These are phyloP conservation scores for Phoxinus dragarum DNA, from an alignment of 2,797 vertebrate genomes.

Conservation along the genomic window DNA sequence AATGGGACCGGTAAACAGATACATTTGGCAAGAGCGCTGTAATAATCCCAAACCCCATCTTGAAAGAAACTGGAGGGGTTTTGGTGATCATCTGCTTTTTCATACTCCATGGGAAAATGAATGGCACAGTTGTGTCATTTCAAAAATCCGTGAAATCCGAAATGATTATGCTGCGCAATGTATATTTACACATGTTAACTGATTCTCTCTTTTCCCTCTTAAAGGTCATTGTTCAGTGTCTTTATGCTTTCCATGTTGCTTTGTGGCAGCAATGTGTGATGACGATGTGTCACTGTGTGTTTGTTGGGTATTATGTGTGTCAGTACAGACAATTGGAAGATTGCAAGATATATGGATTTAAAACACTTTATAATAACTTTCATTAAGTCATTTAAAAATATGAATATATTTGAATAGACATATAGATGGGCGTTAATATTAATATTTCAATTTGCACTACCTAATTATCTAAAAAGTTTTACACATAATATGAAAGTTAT, in stretches of 20 bases:
- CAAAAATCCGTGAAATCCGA: conserved; percentile 19
- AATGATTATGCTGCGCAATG: conserved; percentile 22
- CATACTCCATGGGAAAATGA: conserved; percentile 52
- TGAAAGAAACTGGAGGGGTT: conserved; percentile 46
- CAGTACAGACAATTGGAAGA: conserved; percentile 35
- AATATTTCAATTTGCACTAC: neutral
- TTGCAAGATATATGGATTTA: neutral
- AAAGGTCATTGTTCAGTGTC: conserved; percentile 55
- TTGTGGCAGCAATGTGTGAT: conserved; percentile 62
- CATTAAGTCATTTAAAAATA: neutral
- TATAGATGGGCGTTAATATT: neutral
- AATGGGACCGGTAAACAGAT: conserved; percentile 27
- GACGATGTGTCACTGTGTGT: conserved; percentile 33
- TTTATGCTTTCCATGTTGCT: conserved; percentile 77
- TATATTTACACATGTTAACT: conserved; percentile 46
- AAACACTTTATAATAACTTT: conserved; percentile 39
- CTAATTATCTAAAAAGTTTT: neutral
- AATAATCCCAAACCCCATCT: conserved; percentile 34
- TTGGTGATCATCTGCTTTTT: conserved; percentile 58
- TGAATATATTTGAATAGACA: neutral
- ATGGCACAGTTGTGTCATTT: neutral
- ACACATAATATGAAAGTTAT: conserved; percentile 2
- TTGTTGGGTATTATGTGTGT: conserved; percentile 59
- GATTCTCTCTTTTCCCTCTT: conserved; percentile 40
- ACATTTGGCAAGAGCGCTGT: conserved; percentile 29